Percentiles rank a stretch among this genome's conserved stretches.
These are phyloP conservation scores for Halocynthia roretzi DNA, from an alignment of 23 tunicate species.

Conservation along the genomic window DNA sequence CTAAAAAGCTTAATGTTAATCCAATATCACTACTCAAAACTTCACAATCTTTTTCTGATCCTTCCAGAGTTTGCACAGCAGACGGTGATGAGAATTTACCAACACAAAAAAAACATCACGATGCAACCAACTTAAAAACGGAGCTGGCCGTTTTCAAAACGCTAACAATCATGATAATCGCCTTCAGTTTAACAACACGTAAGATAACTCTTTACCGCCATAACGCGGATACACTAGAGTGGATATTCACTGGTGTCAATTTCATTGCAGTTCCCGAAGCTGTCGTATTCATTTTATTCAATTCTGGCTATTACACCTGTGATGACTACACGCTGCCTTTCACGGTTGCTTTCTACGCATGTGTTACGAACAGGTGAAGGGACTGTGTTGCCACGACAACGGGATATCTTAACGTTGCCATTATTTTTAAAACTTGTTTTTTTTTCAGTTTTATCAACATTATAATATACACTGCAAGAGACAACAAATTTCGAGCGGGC, in stretches of 20 bases:
- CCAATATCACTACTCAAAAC: too few relatives aligned
- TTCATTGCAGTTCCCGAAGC: neutral
- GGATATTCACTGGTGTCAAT: too few relatives aligned
- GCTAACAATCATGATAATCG: constrained; percentile 11
- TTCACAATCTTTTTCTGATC: too few relatives aligned
- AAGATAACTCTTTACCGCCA: neutral
- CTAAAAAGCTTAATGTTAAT: too few relatives aligned
- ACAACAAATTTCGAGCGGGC: neutral
- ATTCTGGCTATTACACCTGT: constrained; percentile 9
- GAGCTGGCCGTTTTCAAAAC: constrained; percentile 15
- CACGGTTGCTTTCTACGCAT: constrained; percentile 13
- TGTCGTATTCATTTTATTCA: neutral
- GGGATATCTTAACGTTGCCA: neutral
- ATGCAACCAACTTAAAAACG: neutral
- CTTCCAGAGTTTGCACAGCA: too few relatives aligned
- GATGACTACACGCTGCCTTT: constrained; percentile 17
- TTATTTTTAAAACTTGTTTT: neutral
- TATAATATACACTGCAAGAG: neutral
- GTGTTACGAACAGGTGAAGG: constrained; percentile 23
- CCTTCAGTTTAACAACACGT: constrained; percentile 17
- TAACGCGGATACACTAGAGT: too few relatives aligned
- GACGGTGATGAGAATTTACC: neutral
- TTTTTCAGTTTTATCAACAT: neutral
- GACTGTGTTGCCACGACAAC: neutral
- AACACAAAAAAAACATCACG: neutral